Evolutionary conservation across 2,113 vertebrate genomes (phyloP).

Genomic region (Hippoglossus stenolepis): DNA sequence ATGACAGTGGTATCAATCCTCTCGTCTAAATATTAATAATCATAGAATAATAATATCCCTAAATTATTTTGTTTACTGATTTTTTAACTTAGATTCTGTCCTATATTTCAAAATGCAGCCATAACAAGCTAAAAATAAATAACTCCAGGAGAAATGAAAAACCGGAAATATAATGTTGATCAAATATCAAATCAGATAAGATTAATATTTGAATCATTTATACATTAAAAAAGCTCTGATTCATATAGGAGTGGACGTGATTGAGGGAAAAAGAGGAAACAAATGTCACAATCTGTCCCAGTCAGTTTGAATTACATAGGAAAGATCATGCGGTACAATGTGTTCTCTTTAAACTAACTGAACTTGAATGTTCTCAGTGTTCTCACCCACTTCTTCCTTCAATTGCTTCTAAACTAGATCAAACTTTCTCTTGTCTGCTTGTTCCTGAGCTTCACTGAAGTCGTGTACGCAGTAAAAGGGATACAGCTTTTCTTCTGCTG

Average conservation of each 20-base stretch:
- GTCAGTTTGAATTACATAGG: not conserved
- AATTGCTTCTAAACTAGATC: constrained; percentile 1
- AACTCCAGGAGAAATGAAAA: too few species aligned
- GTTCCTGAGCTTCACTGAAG: constrained; percentile 12
- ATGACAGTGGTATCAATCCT: too few species aligned
- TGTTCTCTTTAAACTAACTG: constrained; percentile 19
- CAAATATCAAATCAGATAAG: not conserved
- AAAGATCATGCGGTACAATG: not conserved
- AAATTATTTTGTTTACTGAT: too few species aligned
- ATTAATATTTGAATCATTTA: too few species aligned
- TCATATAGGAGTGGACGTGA: not conserved
- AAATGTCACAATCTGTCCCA: constrained; percentile 1
- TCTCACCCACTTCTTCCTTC: not conserved
- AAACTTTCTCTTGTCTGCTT: constrained; percentile 2
- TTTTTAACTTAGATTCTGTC: too few species aligned
- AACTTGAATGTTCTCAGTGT: constrained; percentile 17
- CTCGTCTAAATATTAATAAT: too few species aligned
- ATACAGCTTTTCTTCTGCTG: not conserved
- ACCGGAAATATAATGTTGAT: not conserved
- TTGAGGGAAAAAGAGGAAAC: not conserved
- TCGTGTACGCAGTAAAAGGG: constrained; percentile 1
- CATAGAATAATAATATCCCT: too few species aligned
- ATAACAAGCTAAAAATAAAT: too few species aligned
- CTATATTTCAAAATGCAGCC: too few species aligned
- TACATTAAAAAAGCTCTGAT: not conserved